A percentile compares a stretch with the other conserved stretches of the same genome.
These are phyloP conservation scores for Brevimyrus niger DNA, from an alignment of 2,113 vertebrate genomes.

Conservation along the genomic window DNA sequence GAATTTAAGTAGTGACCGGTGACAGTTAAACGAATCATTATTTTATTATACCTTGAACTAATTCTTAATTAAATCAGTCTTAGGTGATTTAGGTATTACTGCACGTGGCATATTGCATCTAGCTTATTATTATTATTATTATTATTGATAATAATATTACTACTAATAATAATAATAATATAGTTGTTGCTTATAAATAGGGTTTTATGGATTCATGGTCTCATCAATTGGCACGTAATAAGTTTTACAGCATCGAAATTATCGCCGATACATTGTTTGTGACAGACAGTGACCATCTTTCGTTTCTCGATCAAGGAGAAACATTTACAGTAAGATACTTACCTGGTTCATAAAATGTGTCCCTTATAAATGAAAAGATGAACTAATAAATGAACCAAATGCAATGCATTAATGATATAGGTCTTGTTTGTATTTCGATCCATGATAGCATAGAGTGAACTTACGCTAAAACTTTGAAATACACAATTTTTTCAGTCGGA, in stretches of 20 bases:
- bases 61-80: not conserved
- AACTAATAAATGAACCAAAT: not conserved
- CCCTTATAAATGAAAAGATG: not conserved
- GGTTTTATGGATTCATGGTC: not conserved
- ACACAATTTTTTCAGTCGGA: not conserved
- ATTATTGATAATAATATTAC: too few species aligned
- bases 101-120: not conserved
- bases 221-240: not conserved
- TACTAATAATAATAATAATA: not conserved
- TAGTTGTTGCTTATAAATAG: not conserved
- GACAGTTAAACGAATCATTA: not conserved
- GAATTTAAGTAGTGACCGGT: not conserved
- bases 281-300: not conserved
- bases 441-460: not conserved
- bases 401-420: not conserved
- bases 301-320: not conserved
- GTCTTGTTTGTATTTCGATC: not conserved
- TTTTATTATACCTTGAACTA: not conserved
- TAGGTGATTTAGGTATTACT: not conserved
- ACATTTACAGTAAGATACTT: not conserved
- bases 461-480: not conserved
- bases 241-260: not conserved
- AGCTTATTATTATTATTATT: not conserved
- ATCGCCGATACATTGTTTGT: not conserved
- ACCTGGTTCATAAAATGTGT: not conserved